Conservation (phyloP, 2,888 invertebrate genomes). For the Dromius quadrimaculatus region DNA sequence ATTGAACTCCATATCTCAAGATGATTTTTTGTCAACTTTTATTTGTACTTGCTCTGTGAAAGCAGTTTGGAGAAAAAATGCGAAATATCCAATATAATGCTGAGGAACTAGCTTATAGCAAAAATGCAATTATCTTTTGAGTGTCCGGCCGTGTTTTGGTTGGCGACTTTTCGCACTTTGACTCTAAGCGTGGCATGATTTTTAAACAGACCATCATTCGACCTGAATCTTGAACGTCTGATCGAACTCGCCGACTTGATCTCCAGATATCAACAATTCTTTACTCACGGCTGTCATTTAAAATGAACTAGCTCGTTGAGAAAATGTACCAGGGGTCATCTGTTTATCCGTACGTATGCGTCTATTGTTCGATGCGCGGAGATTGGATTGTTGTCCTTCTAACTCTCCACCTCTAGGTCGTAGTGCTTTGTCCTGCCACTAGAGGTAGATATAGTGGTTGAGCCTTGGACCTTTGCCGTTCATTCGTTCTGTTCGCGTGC, state of each 20-base stretch:
- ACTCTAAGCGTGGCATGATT: neutral
- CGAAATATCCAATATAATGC: constrained; percentile 8
- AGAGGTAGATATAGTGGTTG: constrained; percentile 5
- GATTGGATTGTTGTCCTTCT: constrained; percentile 33
- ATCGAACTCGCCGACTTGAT: too few relatives aligned
- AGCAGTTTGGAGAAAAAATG: constrained; percentile 6
- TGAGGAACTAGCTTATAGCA: neutral
- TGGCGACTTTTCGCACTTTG: neutral
- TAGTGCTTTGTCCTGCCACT: neutral
- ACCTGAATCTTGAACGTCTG: neutral
- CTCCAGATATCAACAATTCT: too few relatives aligned
- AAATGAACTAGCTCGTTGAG: constrained; percentile 26
- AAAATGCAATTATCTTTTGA: constrained; percentile 41
- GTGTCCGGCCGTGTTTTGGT: neutral
- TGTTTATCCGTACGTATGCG: constrained; percentile 19
- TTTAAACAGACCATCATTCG: neutral
- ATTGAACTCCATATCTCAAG: too few relatives aligned
- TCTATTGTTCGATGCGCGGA: constrained; percentile 34
- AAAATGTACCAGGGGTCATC: constrained; percentile 6
- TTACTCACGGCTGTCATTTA: neutral
- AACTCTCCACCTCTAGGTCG: constrained; percentile 18
- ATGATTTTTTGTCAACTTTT: too few relatives aligned
- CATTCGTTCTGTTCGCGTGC: constrained; percentile 25
- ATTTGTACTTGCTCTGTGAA: too few relatives aligned
- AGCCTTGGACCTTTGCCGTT: constrained; percentile 3